A percentile compares a stretch with the other conserved stretches of the same genome.
Conservation (phyloP, 2,888 invertebrate genomes). For the Molorchus minor region DNA sequence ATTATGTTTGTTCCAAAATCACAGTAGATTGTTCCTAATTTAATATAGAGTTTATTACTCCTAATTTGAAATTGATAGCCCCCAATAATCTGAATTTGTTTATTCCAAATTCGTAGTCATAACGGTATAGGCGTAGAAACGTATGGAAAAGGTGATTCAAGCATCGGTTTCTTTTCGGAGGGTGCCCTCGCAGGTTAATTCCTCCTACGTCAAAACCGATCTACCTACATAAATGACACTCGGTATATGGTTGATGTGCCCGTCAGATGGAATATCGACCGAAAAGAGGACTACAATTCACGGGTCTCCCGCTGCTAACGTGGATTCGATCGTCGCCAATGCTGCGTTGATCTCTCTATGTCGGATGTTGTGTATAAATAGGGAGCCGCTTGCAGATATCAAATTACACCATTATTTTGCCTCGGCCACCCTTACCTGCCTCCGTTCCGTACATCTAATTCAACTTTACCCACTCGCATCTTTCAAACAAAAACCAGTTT, state of each 20-base stretch:
- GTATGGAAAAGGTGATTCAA: too few relatives aligned
- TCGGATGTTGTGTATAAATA: slow-evolving; percentile 51
- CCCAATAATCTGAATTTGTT: too few relatives aligned
- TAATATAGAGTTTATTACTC: too few relatives aligned
- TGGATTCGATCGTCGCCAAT: slow-evolving; percentile 19
- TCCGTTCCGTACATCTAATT: slow-evolving; percentile 33
- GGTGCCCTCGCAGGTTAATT: too few relatives aligned
- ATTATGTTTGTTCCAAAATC: too few relatives aligned
- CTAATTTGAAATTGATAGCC: too few relatives aligned
- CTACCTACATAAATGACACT: background rate
- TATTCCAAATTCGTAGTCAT: too few relatives aligned
- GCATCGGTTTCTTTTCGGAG: too few relatives aligned
- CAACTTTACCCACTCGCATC: slow-evolving; percentile 23
- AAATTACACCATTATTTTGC: slow-evolving; percentile 59
- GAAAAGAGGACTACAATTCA: slow-evolving; percentile 3
- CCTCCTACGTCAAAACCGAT: background rate
- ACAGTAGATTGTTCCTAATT: too few relatives aligned
- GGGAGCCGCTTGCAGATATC: slow-evolving; percentile 58
- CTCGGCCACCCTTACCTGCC: slow-evolving; percentile 57
- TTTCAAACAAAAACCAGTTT: slow-evolving; percentile 22
- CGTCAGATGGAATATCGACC: background rate
- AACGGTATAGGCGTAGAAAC: too few relatives aligned
- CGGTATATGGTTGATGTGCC: background rate
- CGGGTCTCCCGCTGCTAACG: background rate
- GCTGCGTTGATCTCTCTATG: slow-evolving; percentile 22